These are phyloP conservation scores for Phyllotreta striolata DNA, from an alignment of 2,888 invertebrate genomes.

Conservation along the genomic window DNA sequence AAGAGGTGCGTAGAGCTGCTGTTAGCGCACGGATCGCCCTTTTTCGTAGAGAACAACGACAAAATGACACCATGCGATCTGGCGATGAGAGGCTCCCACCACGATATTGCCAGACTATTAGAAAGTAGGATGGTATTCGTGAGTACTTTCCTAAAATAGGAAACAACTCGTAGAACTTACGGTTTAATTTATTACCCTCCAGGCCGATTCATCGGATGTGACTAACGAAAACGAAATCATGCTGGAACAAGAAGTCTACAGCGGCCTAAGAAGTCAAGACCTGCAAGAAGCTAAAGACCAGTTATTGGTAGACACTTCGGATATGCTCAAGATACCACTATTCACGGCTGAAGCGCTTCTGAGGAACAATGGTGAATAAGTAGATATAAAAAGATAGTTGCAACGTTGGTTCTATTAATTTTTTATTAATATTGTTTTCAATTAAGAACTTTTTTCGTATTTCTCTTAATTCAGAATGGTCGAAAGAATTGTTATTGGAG, in stretches of 20 bases:
- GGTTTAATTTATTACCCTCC: slow-evolving; percentile 28
- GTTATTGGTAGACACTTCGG: slow-evolving; percentile 73
- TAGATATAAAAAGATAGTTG: no score
- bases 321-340: slow-evolving; percentile 74
- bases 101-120: slow-evolving; percentile 69
- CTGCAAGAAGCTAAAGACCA: slow-evolving; percentile 76
- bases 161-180: not conserved
- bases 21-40: slow-evolving; percentile 66
- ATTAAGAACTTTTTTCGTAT: not conserved
- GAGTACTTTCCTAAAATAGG: slow-evolving; percentile 50
- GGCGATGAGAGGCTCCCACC: slow-evolving; percentile 68
- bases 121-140: slow-evolving; percentile 76
- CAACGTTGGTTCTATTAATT: no score
- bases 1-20: slow-evolving; percentile 70
- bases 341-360: slow-evolving; percentile 75
- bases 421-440: slow-evolving; percentile 7
- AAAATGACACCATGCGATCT: slow-evolving; percentile 72
- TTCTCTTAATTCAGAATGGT: slow-evolving; percentile 77
- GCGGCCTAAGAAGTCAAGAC: slow-evolving; percentile 71
- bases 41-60: slow-evolving; percentile 70
- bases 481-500: slow-evolving; percentile 70
- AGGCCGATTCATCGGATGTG: slow-evolving; percentile 62
- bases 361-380: slow-evolving; percentile 68
- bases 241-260: slow-evolving; percentile 65
- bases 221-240: slow-evolving; percentile 64